A percentile compares a stretch with the other conserved stretches of the same genome.
These are phyloP conservation scores for Halocaridina rubra DNA, from an alignment of 2,888 invertebrate species.

Conservation along the genomic window DNA sequence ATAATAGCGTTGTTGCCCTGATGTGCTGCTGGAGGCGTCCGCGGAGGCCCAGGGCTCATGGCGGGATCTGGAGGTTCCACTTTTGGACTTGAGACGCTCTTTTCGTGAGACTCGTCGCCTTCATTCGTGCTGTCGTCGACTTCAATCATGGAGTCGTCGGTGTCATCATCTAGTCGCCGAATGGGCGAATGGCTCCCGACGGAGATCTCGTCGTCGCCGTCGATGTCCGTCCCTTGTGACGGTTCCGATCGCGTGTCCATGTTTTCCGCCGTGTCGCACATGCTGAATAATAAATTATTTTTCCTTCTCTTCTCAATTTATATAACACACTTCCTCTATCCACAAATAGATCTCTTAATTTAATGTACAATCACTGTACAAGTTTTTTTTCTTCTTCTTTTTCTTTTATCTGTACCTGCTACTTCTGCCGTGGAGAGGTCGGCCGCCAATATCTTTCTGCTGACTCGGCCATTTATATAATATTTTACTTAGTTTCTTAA, in stretches of 20 bases:
- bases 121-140: conserved; percentile 45
- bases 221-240: conserved; percentile 30
- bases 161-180: conserved; percentile 19
- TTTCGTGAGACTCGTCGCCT: conserved; percentile 5
- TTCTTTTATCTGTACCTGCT: too few species aligned
- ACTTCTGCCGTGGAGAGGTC: too few species aligned
- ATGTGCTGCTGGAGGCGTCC: conserved; percentile 52
- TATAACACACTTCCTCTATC: neutral
- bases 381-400: too few species aligned
- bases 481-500: too few species aligned
- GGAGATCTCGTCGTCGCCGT: conserved; percentile 50
- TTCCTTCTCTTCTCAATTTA: conserved; percentile 9
- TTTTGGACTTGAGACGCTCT: conserved; percentile 41
- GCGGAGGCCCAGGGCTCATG: conserved; percentile 46
- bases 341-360: neutral
- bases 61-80: conserved; percentile 58
- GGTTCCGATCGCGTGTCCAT: conserved; percentile 43
- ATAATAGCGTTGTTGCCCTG: conserved; percentile 49
- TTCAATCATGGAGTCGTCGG: conserved; percentile 53
- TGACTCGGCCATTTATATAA: too few species aligned
- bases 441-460: too few species aligned
- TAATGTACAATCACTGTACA: neutral
- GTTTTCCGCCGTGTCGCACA: conserved; percentile 38
- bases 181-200: conserved; percentile 49
- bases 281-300: conserved; percentile 10